Conservation (phyloP, 2,797 vertebrate genomes). For the Halcyon smyrnensis region DNA sequence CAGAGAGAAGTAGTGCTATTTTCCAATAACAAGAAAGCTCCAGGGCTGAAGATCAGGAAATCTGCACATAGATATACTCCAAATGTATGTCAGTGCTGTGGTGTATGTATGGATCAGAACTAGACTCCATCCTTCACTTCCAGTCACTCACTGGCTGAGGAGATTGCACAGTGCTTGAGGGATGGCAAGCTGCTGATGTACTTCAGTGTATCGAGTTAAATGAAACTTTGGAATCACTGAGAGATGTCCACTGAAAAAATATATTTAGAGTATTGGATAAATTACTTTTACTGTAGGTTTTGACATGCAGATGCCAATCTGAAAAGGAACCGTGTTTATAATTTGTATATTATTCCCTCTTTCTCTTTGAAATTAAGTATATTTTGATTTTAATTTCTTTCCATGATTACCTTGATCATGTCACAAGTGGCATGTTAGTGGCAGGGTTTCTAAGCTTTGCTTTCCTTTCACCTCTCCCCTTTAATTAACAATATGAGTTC, state of each 20-base stretch:
- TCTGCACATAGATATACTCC: neutral
- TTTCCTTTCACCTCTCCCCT: neutral
- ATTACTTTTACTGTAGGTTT: neutral
- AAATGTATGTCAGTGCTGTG: neutral
- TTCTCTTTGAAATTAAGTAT: neutral
- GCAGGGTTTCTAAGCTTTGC: neutral
- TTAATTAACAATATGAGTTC: neutral
- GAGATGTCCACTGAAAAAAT: neutral
- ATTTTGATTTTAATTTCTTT: conserved; percentile 1
- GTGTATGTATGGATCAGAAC: neutral
- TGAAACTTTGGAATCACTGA: neutral
- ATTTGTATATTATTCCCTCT: neutral
- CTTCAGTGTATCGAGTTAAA: neutral
- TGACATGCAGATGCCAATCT: neutral
- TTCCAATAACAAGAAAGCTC: neutral
- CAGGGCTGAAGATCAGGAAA: neutral
- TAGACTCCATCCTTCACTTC: neutral
- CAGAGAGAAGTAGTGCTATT: neutral
- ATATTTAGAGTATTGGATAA: neutral
- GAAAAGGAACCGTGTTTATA: neutral
- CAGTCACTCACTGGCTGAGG: neutral
- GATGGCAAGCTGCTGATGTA: neutral
- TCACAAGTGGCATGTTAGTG: neutral
- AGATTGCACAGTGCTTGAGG: neutral
- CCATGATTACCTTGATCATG: neutral